Percentiles rank a stretch among this genome's conserved stretches.
Evolutionary conservation across 2,113 vertebrate genomes (phyloP).

Genomic region (Pollimyrus isidori): DNA sequence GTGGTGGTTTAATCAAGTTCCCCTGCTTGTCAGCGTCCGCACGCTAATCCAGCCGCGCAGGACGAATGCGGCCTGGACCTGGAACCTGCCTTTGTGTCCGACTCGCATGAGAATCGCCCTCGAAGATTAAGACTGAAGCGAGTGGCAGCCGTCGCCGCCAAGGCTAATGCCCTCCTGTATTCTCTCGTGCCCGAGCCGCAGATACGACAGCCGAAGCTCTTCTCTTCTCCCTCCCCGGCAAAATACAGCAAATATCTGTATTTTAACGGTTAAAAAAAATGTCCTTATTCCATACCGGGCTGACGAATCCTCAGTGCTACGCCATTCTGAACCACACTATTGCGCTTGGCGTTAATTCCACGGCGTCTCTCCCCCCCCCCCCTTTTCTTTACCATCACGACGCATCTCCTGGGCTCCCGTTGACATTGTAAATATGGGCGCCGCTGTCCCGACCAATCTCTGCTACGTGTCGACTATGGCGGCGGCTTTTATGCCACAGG

Average conservation of each 20-base stretch:
- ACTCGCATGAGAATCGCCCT: not conserved
- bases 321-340: not conserved
- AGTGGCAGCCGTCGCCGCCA: not conserved
- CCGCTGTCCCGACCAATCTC: not conserved
- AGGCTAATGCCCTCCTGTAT: not conserved
- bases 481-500: not conserved
- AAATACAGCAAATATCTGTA: not conserved
- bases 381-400: not conserved
- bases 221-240: not conserved
- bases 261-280: not conserved
- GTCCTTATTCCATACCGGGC: not conserved
- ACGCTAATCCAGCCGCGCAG: not conserved
- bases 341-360: not conserved
- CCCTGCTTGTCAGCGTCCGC: slow-evolving; percentile 9
- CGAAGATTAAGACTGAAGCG: not conserved
- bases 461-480: not conserved
- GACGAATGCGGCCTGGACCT: not conserved
- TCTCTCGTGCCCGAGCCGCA: not conserved
- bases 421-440: slow-evolving; percentile 4
- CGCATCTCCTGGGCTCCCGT: not conserved
- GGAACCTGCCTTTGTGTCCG: not conserved
- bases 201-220: not conserved
- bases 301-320: not conserved
- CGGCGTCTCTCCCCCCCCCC: too few relatives aligned
- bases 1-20: slow-evolving; percentile 10